These are phyloP conservation scores for Dryas iulia DNA, from an alignment of 1,140 invertebrate species.

Conservation along the genomic window DNA sequence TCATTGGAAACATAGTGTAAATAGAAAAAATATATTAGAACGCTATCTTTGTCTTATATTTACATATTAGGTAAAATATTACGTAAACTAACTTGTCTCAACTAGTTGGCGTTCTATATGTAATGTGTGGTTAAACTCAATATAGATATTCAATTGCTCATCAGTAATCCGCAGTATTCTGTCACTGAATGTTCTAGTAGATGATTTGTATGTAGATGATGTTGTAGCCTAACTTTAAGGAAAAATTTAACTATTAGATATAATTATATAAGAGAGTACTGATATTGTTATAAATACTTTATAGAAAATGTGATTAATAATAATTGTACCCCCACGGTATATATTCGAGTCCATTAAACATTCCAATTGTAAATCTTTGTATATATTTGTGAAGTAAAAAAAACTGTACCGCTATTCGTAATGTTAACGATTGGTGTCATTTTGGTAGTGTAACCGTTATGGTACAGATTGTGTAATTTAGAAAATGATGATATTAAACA, in stretches of 20 bases:
- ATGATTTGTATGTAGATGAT: constrained; percentile 44
- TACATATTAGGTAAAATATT: constrained; percentile 1
- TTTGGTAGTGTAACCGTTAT: background rate
- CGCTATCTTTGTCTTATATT: background rate
- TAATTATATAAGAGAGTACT: constrained; percentile 63
- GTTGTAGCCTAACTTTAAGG: constrained; percentile 31
- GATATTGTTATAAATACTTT: constrained; percentile 57
- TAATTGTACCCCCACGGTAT: constrained; percentile 53
- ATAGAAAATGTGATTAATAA: constrained; percentile 56
- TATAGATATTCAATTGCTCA: constrained; percentile 51
- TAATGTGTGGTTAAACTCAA: constrained; percentile 5
- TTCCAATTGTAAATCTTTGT: constrained; percentile 72
- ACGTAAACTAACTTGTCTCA: background rate
- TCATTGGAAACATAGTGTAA: background rate
- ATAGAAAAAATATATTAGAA: background rate
- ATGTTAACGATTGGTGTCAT: background rate
- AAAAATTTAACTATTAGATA: constrained; percentile 39
- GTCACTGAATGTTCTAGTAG: constrained; percentile 51
- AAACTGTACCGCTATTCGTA: background rate
- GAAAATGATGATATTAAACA: constrained; percentile 17
- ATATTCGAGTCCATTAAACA: constrained; percentile 68
- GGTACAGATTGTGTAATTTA: background rate
- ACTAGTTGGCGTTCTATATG: constrained; percentile 4
- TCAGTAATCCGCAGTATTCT: constrained; percentile 61
- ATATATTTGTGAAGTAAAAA: constrained; percentile 48